Conservation (phyloP, 2,888 invertebrate genomes). For the Phyllotreta cruciferae region DNA sequence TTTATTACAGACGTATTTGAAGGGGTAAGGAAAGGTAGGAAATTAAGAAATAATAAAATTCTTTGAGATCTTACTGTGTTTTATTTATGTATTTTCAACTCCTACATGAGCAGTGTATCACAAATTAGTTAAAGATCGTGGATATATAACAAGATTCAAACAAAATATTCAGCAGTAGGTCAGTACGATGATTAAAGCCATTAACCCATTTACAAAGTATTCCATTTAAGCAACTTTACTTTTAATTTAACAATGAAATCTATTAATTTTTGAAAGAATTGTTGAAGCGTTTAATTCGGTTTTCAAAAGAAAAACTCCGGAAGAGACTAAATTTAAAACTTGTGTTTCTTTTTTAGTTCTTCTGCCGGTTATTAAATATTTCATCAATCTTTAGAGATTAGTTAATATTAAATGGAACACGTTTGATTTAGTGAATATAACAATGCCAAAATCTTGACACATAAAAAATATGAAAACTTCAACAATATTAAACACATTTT, state of each 20-base stretch:
- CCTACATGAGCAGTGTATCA: slow-evolving; percentile 56
- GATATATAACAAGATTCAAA: slow-evolving; percentile 43
- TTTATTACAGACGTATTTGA: neutral
- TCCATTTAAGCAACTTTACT: slow-evolving; percentile 24
- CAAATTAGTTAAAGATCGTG: slow-evolving; percentile 52
- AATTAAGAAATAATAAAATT: neutral
- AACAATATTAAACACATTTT: slow-evolving; percentile 39
- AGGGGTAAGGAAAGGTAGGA: neutral
- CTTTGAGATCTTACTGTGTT: slow-evolving; percentile 44
- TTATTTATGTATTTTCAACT: slow-evolving; percentile 53
- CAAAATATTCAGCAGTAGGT: slow-evolving; percentile 44
- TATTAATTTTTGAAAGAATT: too few species aligned
- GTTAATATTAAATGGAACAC: slow-evolving; percentile 6
- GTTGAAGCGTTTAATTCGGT: too few species aligned
- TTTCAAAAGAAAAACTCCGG: too few species aligned
- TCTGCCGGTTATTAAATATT: too few species aligned
- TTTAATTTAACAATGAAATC: too few species aligned
- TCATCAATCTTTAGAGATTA: too few species aligned
- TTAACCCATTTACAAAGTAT: slow-evolving; percentile 37
- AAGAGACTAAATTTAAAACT: too few species aligned
- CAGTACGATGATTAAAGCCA: slow-evolving; percentile 47
- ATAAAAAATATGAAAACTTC: slow-evolving; percentile 39
- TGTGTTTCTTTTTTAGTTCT: too few species aligned
- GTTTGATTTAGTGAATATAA: slow-evolving; percentile 39
- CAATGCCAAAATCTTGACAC: slow-evolving; percentile 43